A percentile compares a stretch with the other conserved stretches of the same genome.
phyloP scores from a whole-genome alignment of 2,888 invertebrate species.

The Pherbina coryleti region DNA sequence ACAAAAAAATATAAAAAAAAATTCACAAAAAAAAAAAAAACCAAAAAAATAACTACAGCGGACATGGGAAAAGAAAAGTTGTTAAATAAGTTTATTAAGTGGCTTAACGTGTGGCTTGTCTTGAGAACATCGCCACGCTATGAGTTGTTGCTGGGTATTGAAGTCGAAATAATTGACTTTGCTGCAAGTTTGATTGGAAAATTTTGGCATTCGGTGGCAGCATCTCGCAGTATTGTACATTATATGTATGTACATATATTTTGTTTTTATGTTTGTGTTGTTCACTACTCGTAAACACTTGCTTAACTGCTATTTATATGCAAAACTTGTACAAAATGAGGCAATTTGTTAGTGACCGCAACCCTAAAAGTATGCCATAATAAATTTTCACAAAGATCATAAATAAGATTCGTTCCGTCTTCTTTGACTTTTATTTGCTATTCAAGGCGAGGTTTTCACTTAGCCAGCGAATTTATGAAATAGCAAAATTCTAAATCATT shows the following conservation, averaged over 20 bases:
- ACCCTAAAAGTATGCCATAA: background rate
- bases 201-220: background rate
- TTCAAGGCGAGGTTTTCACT: background rate
- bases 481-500: background rate
- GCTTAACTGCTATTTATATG: constrained; percentile 9
- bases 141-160: background rate
- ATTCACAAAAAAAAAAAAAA: background rate
- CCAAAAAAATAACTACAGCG: background rate
- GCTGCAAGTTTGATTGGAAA: constrained; percentile 17
- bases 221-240: background rate
- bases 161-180: constrained; percentile 27
- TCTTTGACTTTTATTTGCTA: background rate
- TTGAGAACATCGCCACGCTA: background rate
- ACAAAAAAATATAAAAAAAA: background rate
- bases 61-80: constrained; percentile 9
- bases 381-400: background rate
- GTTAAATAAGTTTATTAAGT: constrained; percentile 39
- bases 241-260: background rate
- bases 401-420: background rate
- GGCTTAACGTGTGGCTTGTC: constrained; percentile 23
- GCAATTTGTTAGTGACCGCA: background rate
- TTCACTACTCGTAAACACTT: background rate
- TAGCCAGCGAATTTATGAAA: background rate
- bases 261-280: background rate
- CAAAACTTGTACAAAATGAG: constrained; percentile 7